Conservation (phyloP, 2,797 vertebrate genomes). For the Helostoma temminkii region DNA sequence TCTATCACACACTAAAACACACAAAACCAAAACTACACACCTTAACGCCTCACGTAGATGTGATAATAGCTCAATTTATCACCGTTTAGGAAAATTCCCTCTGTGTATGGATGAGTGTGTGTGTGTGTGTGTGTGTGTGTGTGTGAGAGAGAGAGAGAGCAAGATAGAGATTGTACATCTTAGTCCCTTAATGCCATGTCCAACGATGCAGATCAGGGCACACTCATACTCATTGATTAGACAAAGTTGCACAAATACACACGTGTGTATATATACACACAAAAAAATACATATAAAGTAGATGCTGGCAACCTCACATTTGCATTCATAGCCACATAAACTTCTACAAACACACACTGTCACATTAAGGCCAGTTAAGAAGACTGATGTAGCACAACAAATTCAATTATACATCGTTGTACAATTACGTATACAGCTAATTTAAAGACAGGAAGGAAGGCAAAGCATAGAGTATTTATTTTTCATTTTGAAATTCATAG, state of each 20-base stretch:
- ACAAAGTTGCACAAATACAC: constrained; percentile 10
- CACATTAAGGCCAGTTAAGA: constrained; percentile 55
- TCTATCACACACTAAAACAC: constrained; percentile 21
- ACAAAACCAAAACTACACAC: constrained; percentile 13
- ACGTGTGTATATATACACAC: background rate
- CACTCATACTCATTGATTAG: constrained; percentile 37
- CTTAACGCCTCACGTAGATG: constrained; percentile 9
- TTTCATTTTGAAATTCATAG: background rate
- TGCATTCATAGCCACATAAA: constrained; percentile 15
- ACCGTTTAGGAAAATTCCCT: constrained; percentile 23
- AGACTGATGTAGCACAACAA: constrained; percentile 72
- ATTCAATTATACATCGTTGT: constrained; percentile 63
- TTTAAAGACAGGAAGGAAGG: background rate
- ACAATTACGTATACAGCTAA: constrained; percentile 41
- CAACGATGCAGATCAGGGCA: constrained; percentile 26
- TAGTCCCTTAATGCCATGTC: constrained; percentile 14
- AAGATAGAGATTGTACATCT: no score
- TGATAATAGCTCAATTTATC: constrained; percentile 65
- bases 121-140: constrained; percentile 14
- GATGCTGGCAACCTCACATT: constrained; percentile 11
- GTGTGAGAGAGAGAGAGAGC: no score
- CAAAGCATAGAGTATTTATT: background rate
- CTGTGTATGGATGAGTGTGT: constrained; percentile 5
- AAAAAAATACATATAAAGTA: background rate
- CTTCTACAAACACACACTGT: constrained; percentile 4